Conservation (phyloP, 2,797 vertebrate species). For the Arnoldichthys spilopterus region DNA sequence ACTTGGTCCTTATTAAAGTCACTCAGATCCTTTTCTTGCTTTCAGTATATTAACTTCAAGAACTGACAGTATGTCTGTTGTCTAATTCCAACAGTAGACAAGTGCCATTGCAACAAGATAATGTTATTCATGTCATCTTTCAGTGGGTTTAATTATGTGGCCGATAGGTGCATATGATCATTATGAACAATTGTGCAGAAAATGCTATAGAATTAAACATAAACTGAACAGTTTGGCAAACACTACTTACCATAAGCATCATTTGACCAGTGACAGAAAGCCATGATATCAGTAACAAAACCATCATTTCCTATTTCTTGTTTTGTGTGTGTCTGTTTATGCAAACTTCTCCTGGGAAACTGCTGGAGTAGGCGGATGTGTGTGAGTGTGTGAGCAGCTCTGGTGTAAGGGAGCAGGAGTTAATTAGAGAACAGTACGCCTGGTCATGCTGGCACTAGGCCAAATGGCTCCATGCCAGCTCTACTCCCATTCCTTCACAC, state of each 20-base stretch:
- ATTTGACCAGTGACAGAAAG: slow-evolving; percentile 49
- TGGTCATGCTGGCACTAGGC: slow-evolving; percentile 61
- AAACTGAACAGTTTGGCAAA: slow-evolving; percentile 12
- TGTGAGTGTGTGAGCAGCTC: slow-evolving; percentile 43
- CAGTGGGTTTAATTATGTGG: too few species aligned
- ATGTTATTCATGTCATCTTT: too few species aligned
- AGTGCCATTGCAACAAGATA: too few species aligned
- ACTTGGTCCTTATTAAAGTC: too few species aligned
- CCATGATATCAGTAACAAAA: slow-evolving; percentile 49
- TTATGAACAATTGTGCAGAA: not conserved
- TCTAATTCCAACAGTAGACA: too few species aligned
- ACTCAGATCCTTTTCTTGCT: too few species aligned
- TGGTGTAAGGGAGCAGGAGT: slow-evolving; percentile 56
- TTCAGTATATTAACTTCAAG: too few species aligned
- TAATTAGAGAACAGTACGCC: slow-evolving; percentile 63
- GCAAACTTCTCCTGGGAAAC: slow-evolving; percentile 44
- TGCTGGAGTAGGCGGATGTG: slow-evolving; percentile 42
- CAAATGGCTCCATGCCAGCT: slow-evolving; percentile 64
- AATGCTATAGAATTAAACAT: not conserved
- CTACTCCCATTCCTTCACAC: slow-evolving; percentile 48
- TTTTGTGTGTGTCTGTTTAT: slow-evolving; percentile 17
- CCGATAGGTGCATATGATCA: too few species aligned
- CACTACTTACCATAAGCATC: slow-evolving; percentile 38
- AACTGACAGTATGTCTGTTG: too few species aligned
- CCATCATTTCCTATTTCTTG: slow-evolving; percentile 33